Percentiles rank a stretch among this genome's conserved stretches.
phyloP scores from a whole-genome alignment of 2,888 invertebrate genomes.

The Halictus quadricinctus region DNA sequence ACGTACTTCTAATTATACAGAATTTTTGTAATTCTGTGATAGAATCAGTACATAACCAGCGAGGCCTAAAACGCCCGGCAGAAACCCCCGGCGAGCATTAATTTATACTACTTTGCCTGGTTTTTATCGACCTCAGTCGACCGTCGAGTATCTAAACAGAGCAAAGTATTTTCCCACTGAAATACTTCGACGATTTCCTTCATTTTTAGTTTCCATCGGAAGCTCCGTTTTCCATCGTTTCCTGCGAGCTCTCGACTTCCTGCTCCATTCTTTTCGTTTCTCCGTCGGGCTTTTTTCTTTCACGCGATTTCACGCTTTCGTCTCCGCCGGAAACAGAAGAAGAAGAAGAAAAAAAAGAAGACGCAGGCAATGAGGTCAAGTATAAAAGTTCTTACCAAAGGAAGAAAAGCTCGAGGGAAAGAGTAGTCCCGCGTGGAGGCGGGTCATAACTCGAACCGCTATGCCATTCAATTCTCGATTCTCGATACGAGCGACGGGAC shows the following conservation, averaged over 20 bases:
- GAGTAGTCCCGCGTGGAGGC: slow-evolving; percentile 37
- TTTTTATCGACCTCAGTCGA: neutral
- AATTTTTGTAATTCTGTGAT: neutral
- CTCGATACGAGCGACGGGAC: slow-evolving; percentile 56
- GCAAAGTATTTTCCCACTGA: slow-evolving; percentile 24
- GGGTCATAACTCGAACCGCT: slow-evolving; percentile 59
- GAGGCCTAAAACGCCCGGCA: neutral
- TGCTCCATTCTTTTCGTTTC: slow-evolving; percentile 31
- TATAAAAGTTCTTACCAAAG: slow-evolving; percentile 59
- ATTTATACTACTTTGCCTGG: slow-evolving; percentile 24
- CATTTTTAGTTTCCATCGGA: slow-evolving; percentile 47
- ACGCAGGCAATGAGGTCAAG: slow-evolving; percentile 63
- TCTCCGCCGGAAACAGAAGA: slow-evolving; percentile 37
- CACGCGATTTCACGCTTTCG: slow-evolving; percentile 39
- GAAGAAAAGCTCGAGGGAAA: slow-evolving; percentile 51
- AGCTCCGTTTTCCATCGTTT: slow-evolving; percentile 45
- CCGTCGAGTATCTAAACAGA: slow-evolving; percentile 21
- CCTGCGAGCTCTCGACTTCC: slow-evolving; percentile 24
- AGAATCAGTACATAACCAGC: neutral
- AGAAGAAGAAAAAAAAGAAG: slow-evolving; percentile 7
- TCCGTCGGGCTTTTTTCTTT: slow-evolving; percentile 14
- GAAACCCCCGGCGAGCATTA: neutral
- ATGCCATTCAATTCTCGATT: slow-evolving; percentile 49
- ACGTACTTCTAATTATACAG: neutral
- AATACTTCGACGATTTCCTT: slow-evolving; percentile 48